phyloP scores from a whole-genome alignment of 2,113 vertebrate species.

The Danio rerio region GRCz12tu NC_133192.1:10051001-10051500 shows the following conservation, averaged over 20 bases:
- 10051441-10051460: slow-evolving; percentile 39
- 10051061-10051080: no score
- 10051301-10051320: not conserved
- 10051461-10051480: slow-evolving; percentile 18
- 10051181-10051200: not conserved
- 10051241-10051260: slow-evolving; percentile 20
- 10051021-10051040: no score
- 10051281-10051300: not conserved
- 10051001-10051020: no score
- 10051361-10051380: no score
- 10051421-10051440: slow-evolving; percentile 41
- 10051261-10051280: slow-evolving; percentile 28
- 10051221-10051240: slow-evolving; percentile 37
- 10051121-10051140: no score
- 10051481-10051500: not conserved
- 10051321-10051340: not conserved
- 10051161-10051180: not conserved
- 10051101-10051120: no score
- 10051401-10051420: not conserved
- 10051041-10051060: no score
- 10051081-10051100: no score
- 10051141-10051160: no score
- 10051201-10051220: not conserved
- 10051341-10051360: no score
- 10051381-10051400: no score